These are phyloP conservation scores for Cuculus canorus DNA, from an alignment of 2,797 vertebrate genomes.

Conservation along the genomic window DNA sequence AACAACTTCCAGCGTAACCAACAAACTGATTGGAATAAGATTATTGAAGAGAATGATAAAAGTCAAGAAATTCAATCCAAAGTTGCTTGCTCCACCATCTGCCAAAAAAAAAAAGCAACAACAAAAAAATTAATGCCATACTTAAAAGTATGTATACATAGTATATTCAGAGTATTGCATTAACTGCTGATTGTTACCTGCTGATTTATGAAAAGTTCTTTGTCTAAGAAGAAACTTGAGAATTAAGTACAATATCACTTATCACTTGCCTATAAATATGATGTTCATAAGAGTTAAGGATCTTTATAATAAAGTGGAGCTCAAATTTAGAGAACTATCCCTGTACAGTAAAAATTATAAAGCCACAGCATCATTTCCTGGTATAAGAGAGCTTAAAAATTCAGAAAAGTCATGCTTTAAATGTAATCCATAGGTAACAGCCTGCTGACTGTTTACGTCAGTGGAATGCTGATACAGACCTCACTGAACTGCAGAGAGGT, in stretches of 20 bases:
- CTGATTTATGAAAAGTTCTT: not conserved
- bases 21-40: constrained; percentile 97
- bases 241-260: not conserved
- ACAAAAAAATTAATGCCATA: not conserved
- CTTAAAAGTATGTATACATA: not conserved
- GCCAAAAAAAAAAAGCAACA: constrained; percentile 51
- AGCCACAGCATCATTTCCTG: not conserved
- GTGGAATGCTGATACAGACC: not conserved
- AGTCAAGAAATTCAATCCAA: constrained; percentile 98
- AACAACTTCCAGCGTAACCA: constrained; percentile 98
- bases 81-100: constrained; percentile 99
- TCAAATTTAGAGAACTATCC: not conserved
- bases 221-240: not conserved
- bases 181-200: not conserved
- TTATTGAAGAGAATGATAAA: constrained; percentile 99
- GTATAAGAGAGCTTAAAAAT: not conserved
- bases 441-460: not conserved
- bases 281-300: not conserved
- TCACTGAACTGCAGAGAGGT: not conserved
- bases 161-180: not conserved
- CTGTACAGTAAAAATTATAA: not conserved
- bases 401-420: not conserved
- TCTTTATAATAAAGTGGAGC: not conserved
- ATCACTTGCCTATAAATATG: not conserved
- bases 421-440: not conserved